Evolutionary conservation across 2,888 invertebrate species (phyloP), one percentile per base, ranked within the genome.

Genomic region (Tribolium freemani): DNA sequence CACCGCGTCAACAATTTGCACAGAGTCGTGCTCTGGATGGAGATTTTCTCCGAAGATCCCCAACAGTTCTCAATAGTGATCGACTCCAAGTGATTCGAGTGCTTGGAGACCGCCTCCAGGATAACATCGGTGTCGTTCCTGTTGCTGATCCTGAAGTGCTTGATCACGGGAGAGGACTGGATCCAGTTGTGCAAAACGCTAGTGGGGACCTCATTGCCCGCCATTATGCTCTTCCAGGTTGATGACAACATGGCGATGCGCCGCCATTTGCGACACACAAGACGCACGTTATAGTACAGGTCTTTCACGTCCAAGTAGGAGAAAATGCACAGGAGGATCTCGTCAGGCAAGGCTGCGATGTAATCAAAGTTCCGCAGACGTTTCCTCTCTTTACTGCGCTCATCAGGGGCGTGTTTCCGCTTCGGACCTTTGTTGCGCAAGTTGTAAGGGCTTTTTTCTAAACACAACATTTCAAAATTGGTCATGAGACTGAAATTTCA

Each of bases 1-100:
- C 73, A 69, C n/a, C 66, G 57, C 1, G 16, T 54, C 8, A 73
- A 38, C 21, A 73, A 58, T 9, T 66, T 69, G 11, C 73, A 69
- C 11, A 73, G 73, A 20, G 16, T 16, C 1, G 11, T 2, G 31
- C 73, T 73, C 9, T 48, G 30, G 5, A 73, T 26, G 13, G 44
- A 31, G 8, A 16, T 5, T 53, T n/a, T 44, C n/a, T 16, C 5
- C 8, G 16, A 4, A 9, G 63, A 48, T 1, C 73, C 73, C 72
- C 73, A 73, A 51, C 73, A 73, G 48, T 73, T 69, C 9, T 53
- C 66, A n/a, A 73, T 54, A 0, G 46, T 48, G 10, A 73, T 48
- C 8, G 45, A 46, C 38, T 69, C 38, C 38, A 73, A n/a, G 30
- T 69, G 11, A 3, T 13, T 46, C 10, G 46, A 44, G 30, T 53